Percentiles rank a stretch among this genome's conserved stretches.
Evolutionary conservation across 2,888 invertebrate species (phyloP).

Genomic region (Acronicta leporina): DNA sequence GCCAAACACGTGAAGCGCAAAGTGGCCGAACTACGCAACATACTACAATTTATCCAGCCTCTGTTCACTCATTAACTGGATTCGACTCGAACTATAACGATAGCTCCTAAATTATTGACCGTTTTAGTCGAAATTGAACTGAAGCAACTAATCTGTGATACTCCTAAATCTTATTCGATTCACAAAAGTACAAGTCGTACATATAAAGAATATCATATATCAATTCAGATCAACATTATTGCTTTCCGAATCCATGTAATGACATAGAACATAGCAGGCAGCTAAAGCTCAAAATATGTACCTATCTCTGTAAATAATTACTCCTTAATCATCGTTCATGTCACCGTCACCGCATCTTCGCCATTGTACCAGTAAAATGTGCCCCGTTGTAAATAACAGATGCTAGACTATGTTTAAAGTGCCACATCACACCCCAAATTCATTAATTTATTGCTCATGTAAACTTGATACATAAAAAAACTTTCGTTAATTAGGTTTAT

Average conservation of each 20-base stretch:
- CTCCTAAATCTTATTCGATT: slow-evolving; percentile 36
- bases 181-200: slow-evolving; percentile 22
- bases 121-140: slow-evolving; percentile 51
- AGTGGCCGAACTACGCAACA: slow-evolving; percentile 40
- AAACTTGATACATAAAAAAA: slow-evolving; percentile 77
- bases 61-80: slow-evolving; percentile 83
- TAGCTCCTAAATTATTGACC: slow-evolving; percentile 12
- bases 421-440: slow-evolving; percentile 82
- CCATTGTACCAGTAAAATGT: slow-evolving; percentile 53
- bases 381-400: slow-evolving; percentile 75
- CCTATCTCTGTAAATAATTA: slow-evolving; percentile 79
- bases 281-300: slow-evolving; percentile 74
- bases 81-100: slow-evolving; percentile 58
- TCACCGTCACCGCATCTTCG: slow-evolving; percentile 62
- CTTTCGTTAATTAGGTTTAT: slow-evolving; percentile 84
- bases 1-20: slow-evolving; percentile 80
- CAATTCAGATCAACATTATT: slow-evolving; percentile 30
- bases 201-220: slow-evolving; percentile 20
- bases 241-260: slow-evolving; percentile 75
- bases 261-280: slow-evolving; percentile 77
- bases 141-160: slow-evolving; percentile 60
- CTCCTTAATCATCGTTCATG: slow-evolving; percentile 63
- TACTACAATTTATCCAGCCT: slow-evolving; percentile 65
- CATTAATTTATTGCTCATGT: slow-evolving; percentile 88
- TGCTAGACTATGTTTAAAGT: slow-evolving; percentile 67